Percentiles rank a stretch among this genome's conserved stretches.
Evolutionary conservation across 2,113 vertebrate species (phyloP).

Genomic region (Nannospalax galili): DNA sequence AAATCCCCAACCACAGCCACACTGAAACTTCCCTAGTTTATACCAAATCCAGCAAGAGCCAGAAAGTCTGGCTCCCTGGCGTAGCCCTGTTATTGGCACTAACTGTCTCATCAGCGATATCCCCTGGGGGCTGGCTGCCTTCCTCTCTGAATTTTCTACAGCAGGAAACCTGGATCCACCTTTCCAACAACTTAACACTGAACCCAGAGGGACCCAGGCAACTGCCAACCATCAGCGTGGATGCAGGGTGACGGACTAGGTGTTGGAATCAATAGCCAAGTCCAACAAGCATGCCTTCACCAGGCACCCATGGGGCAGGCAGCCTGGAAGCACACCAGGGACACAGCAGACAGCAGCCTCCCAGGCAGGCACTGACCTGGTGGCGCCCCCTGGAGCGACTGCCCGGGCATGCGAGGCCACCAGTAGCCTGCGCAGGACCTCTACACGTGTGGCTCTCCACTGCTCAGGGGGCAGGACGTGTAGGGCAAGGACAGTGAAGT

Average conservation of each 20-base stretch:
- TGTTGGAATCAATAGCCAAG: neutral
- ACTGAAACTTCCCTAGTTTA: neutral
- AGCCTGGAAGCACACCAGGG: fast-evolving
- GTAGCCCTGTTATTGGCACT: fast-evolving
- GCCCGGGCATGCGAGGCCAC: slow-evolving; percentile 91
- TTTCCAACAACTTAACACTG: neutral
- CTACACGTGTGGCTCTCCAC: slow-evolving; percentile 91
- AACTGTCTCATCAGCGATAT: neutral
- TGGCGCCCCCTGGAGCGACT: slow-evolving; percentile 91
- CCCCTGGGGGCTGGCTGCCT: neutral
- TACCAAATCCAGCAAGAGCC: neutral
- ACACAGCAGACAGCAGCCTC: neutral
- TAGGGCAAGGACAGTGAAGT: slow-evolving; percentile 95
- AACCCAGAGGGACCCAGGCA: neutral
- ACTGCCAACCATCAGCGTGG: neutral
- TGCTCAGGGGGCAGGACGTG: slow-evolving; percentile 94
- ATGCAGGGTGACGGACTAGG: neutral
- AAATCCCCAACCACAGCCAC: neutral
- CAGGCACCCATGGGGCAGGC: fast-evolving
- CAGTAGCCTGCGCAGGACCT: slow-evolving; percentile 93
- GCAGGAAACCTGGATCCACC: neutral
- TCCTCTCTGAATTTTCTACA: neutral
- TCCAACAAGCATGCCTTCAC: fast-evolving
- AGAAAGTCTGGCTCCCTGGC: neutral
- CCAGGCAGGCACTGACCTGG: slow-evolving; percentile 88